Percentiles rank a stretch among this genome's conserved stretches.
Conservation (phyloP, 2,113 vertebrate genomes). For the Hippocampus abdominalis region DNA sequence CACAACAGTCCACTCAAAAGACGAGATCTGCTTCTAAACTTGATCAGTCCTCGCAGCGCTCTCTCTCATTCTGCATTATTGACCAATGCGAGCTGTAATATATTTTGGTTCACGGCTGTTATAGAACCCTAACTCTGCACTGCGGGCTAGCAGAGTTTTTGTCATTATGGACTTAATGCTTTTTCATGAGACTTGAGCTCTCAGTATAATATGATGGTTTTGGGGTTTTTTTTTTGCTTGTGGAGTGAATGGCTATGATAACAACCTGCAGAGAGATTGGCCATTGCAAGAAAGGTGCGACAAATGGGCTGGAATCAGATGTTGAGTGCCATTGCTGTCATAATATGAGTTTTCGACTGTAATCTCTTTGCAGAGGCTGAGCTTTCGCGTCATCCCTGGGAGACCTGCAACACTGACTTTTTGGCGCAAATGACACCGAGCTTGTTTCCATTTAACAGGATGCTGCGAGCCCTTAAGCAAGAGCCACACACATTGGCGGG, state of each 20-base stretch:
- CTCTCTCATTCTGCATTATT: conserved; percentile 39
- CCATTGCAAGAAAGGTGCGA: conserved; percentile 14
- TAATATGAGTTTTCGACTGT: conserved; percentile 21
- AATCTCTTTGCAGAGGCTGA: conserved; percentile 37
- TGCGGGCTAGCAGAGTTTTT: conserved; percentile 21
- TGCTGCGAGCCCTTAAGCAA: conserved; percentile 48
- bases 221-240: not conserved
- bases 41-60: conserved; percentile 56
- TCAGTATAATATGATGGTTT: not conserved
- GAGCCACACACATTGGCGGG: conserved; percentile 20
- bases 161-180: conserved; percentile 33
- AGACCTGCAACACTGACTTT: conserved; percentile 26
- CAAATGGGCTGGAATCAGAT: conserved; percentile 26
- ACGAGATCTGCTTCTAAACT: conserved; percentile 52
- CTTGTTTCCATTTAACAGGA: conserved; percentile 40
- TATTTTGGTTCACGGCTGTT: conserved; percentile 40
- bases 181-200: conserved; percentile 46
- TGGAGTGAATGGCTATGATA: conserved; percentile 18
- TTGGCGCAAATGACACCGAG: conserved; percentile 40
- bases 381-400: conserved; percentile 30
- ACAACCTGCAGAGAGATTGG: conserved; percentile 19
- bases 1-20: conserved; percentile 34
- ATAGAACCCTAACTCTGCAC: conserved; percentile 36
- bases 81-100: conserved; percentile 48
- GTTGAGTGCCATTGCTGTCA: conserved; percentile 16